Evolutionary conservation across 2,113 vertebrate genomes (phyloP), one percentile per base, ranked within the genome.

Genomic region (Psephotus haematonotus): DNA sequence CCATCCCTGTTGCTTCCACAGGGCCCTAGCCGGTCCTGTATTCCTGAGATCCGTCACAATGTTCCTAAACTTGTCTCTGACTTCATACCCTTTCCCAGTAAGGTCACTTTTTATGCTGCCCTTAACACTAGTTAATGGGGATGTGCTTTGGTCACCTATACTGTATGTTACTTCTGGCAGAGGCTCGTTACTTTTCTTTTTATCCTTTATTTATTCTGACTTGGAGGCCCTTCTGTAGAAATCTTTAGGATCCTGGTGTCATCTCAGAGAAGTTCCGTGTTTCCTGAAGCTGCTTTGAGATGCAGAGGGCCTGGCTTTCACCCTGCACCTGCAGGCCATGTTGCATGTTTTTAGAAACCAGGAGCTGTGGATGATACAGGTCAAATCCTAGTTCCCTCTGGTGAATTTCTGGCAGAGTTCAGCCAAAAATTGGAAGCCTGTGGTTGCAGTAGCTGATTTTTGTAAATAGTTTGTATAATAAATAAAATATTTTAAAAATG

Each of bases 381-480:
- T 76, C n/a, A 95, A 96, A 96, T 90, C 80, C 69, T 88, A 53
- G 62, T 92, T 96, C 82, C 72, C 65, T 79, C 85, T 94, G 88
- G 68, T 89, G 95, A 10, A 86, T 90, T 92, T 95, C 88, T 92
- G 92, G 64, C 82, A 95, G 85, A 95, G 80, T 96, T 97, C 86
- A 91, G 91, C 89, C 82, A 94, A 82, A 70, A 94, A 86, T 82
- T 95, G 95, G 95, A 96, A 95, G 91, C 77, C 95, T 77, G 65
- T 95, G 95, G 81, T 92, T 92, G 83, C 94, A 97, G 96, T 83
- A 97, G 78, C 85, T 92, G 87, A 96, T 89, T 97, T 97, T 91
- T 98, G 97, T 98, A 98, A 98, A 98, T 98, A 98, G 97, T 98
- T 98, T 98, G 97, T 98, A 98, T 90, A 98, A 97, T 98, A 97